Percentiles rank a stretch among this genome's conserved stretches.
phyloP scores from a whole-genome alignment of 1,140 invertebrate genomes.

The Holcopasites calliopsidis region DNA sequence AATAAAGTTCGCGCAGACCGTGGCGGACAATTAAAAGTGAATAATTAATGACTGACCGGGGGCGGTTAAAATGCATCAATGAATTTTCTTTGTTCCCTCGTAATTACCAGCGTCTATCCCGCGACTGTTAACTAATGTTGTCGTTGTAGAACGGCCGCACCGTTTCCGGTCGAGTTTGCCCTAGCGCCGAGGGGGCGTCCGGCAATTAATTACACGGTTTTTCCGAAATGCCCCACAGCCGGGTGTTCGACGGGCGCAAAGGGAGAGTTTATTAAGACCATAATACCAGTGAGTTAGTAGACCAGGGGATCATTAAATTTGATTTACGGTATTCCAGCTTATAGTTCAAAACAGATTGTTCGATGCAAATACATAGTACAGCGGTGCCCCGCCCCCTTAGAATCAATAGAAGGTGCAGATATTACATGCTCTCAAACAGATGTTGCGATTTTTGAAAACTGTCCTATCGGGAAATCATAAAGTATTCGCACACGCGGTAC shows the following conservation, averaged over 20 bases:
- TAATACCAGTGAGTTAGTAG: constrained; percentile 35
- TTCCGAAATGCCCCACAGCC: background rate
- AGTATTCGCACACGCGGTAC: too few species aligned
- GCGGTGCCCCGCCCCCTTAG: constrained; percentile 24
- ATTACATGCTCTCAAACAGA: background rate
- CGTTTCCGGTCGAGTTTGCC: background rate
- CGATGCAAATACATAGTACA: constrained; percentile 39
- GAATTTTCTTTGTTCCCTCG: background rate
- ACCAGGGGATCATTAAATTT: constrained; percentile 46
- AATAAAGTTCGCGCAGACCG: too few species aligned
- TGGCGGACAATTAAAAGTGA: background rate
- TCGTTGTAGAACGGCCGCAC: background rate
- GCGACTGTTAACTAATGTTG: background rate
- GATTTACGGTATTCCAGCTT: constrained; percentile 39
- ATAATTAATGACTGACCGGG: background rate
- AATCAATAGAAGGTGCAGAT: constrained; percentile 29
- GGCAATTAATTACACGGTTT: constrained; percentile 15
- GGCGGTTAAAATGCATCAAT: background rate
- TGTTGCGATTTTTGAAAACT: constrained; percentile 11
- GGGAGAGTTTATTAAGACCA: constrained; percentile 44
- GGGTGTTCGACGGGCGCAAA: background rate
- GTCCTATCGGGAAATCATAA: background rate
- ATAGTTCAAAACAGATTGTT: constrained; percentile 46
- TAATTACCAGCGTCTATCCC: background rate
- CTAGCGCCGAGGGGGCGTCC: too few species aligned